Conservation (phyloP, 2,113 vertebrate species). For the Alethe diademata region DNA sequence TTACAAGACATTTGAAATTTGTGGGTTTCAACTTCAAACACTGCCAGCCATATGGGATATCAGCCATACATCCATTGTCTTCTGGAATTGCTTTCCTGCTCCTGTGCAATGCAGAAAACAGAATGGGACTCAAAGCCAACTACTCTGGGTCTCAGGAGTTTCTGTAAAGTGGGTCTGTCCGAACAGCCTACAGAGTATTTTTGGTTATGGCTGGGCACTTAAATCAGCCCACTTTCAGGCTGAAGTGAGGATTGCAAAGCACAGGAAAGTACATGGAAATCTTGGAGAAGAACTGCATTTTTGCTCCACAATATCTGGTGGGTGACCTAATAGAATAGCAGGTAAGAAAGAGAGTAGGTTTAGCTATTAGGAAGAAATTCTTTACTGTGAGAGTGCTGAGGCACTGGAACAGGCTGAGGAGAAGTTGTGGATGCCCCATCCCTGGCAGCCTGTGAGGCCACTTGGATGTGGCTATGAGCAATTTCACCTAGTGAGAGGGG, state of each 20-base stretch:
- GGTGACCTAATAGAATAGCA: background rate
- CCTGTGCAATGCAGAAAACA: background rate
- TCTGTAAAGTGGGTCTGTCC: background rate
- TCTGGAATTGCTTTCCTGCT: background rate
- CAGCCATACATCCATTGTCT: background rate
- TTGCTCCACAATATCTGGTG: background rate
- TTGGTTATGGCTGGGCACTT: background rate
- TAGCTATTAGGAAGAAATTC: background rate
- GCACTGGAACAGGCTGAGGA: background rate
- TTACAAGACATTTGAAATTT: background rate
- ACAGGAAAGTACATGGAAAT: background rate
- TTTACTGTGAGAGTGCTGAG: background rate
- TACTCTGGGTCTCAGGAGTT: background rate
- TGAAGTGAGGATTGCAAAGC: background rate
- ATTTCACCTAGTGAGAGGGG: background rate
- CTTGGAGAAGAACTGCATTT: background rate
- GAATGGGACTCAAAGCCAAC: background rate
- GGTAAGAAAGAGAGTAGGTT: background rate
- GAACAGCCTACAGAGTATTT: background rate
- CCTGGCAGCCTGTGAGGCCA: background rate
- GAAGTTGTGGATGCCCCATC: background rate
- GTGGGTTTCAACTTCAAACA: background rate
- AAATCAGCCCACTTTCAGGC: background rate
- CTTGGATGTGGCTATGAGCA: background rate
- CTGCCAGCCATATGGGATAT: background rate